Conservation (phyloP, 2,888 invertebrate species). For the Aquatica leii region DNA sequence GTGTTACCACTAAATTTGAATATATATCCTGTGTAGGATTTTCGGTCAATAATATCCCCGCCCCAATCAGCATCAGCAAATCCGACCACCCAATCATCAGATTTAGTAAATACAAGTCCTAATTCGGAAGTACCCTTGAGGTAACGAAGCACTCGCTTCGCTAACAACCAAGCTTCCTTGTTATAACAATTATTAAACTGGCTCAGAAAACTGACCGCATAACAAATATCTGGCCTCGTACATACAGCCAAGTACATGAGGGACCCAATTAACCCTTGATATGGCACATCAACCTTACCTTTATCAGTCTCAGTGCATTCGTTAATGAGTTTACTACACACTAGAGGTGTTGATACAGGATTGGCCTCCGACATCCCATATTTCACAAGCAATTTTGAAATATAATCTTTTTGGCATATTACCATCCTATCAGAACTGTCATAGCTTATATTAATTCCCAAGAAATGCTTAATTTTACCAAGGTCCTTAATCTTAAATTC, state of each 20-base stretch:
- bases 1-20: neutral
- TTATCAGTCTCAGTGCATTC: neutral
- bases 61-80: constrained; percentile 1
- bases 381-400: neutral
- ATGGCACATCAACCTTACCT: neutral
- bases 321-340: neutral
- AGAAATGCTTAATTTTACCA: neutral
- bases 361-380: neutral
- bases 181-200: constrained; percentile 1
- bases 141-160: neutral
- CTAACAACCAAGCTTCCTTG: neutral
- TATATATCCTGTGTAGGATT: neutral
- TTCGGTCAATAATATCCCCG: neutral
- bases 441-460: neutral
- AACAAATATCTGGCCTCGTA: neutral
- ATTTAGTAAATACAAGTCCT: neutral
- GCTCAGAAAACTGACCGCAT: neutral
- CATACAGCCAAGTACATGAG: constrained; percentile 2
- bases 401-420: neutral
- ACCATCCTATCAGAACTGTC: neutral
- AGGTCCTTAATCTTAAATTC: constrained; percentile 2
- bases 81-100: neutral
- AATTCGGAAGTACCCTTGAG: neutral
- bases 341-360: neutral
- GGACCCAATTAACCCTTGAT: neutral